Evolutionary conservation across 2,888 invertebrate species (phyloP), one percentile per base, ranked within the genome.

Genomic region (Cantharis rufa): DNA sequence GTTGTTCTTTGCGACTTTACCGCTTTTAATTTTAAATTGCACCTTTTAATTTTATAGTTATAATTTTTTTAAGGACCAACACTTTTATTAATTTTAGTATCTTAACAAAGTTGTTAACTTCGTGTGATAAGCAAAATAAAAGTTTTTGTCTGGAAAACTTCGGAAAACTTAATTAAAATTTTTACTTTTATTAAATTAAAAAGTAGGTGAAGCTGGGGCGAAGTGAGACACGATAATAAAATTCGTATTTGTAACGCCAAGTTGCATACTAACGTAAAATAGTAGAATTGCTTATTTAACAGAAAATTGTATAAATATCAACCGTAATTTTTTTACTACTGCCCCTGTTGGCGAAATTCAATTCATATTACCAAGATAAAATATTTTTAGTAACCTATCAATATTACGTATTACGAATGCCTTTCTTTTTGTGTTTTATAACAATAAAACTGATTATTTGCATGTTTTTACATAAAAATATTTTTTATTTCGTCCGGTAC

Each of bases 1-100:
- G 74, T 62, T 70, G 74, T 62, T 69, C 21, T 66, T 75, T 70
- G 70, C 75, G 70, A 70, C 70, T 75, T 71, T 70, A 61, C 71
- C 66, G 75, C 74, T 27, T 74, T 27, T 74, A 69, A 62, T 48
- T 62, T 74, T 62, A 74, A 32, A 74, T 74, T 74, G 64, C 62
- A 63, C 69, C 69, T 74, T 69, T 74, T 74, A 74, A 74, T 74
- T 74, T 63, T 64, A 63, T 66, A 66, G 64, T 66, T 66, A 66
- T 66, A 21, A 66, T 66, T 66, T 66, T 64, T 66, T 66, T 66
- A 21, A 63, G n/a, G 64, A 48, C 48, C 48, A 48, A 48, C 48
- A 48, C n/a, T 48, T 48, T 48, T 48, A 48, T 48, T 48, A 48
- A 48, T 48, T 48, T 48, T n/a, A 48, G 48, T 48, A 48, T 48